Evolutionary conservation across 2,113 vertebrate genomes (phyloP), one percentile per base, ranked within the genome.

Genomic region (Paratilapia polleni): DNA sequence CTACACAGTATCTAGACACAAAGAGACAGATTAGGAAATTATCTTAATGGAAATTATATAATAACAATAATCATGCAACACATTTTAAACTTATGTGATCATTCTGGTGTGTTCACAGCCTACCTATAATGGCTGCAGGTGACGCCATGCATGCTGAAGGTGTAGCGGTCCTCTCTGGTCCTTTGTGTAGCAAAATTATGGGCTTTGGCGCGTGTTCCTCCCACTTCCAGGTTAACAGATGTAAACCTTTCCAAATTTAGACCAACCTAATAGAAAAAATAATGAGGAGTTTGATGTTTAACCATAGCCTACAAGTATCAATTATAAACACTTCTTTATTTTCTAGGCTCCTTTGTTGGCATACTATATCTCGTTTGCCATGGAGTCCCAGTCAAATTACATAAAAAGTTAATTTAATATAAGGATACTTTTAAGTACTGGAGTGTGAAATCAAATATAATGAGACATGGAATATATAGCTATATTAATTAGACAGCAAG

Each of bases 1-100:
- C 54, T 20, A 92, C 1, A 7, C 87, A 83, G 34, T 83, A 91
- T 22, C 94, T 94, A 59, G 0, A 60, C 2, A 81, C 22, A 76
- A 34, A 83, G 0, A 31, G 17, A 74, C 17, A 26, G 6, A 77
- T 13, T 20, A 36, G 17, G 3, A 10, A 15, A 36, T 49, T 6
- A 24, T 49, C 12, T 58, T 36, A 14, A 80, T 24, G 0, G 17
- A 52, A 82, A 24, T 11, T 0, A 22, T 3, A 28, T 31, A 31
- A 12, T 60, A 8, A 9, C 7, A 57, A 58, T 58, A 26, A 80
- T 28, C 19, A 31, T 31, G 28, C 28, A 31, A 31, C 28, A 31
- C 28, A 3, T 31, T 47, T 5, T 8, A 54, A n/a, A 6, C 15
- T 10, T 17, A 49, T 56, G 8, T 19, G 5, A 7, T 19, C 3